phyloP scores from a whole-genome alignment of 2,888 invertebrate species.

The Petrolisthes cinctipes region DNA sequence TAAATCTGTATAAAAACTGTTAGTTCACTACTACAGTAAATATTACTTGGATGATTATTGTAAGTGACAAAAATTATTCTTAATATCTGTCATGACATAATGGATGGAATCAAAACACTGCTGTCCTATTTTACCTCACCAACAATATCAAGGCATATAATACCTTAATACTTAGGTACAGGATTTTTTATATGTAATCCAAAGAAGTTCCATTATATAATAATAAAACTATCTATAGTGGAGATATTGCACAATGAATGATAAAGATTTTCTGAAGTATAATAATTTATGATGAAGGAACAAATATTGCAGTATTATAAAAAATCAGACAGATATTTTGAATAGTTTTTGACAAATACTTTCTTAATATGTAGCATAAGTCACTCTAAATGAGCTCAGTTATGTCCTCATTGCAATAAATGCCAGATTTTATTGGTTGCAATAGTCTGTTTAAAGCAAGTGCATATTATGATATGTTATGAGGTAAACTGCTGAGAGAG shows the following conservation, averaged over 20 bases:
- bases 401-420: neutral
- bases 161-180: no score
- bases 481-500: no score
- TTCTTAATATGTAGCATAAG: neutral
- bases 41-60: neutral
- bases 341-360: constrained; percentile 10
- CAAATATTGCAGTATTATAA: no score
- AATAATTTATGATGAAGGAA: no score
- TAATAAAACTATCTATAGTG: no score
- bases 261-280: no score
- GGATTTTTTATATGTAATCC: no score
- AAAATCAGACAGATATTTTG: neutral
- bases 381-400: neutral
- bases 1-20: constrained; percentile 24
- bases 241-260: no score
- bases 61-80: constrained; percentile 5
- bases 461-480: neutral
- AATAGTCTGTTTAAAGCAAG: neutral
- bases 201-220: no score
- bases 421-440: neutral
- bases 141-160: no score
- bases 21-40: constrained; percentile 19
- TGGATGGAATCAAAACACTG: no score
- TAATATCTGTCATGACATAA: neutral
- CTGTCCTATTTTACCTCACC: no score